Base-by-base conservation (phyloP, 2,113 vertebrate genomes). In the Catagonus wagneri region DNA sequence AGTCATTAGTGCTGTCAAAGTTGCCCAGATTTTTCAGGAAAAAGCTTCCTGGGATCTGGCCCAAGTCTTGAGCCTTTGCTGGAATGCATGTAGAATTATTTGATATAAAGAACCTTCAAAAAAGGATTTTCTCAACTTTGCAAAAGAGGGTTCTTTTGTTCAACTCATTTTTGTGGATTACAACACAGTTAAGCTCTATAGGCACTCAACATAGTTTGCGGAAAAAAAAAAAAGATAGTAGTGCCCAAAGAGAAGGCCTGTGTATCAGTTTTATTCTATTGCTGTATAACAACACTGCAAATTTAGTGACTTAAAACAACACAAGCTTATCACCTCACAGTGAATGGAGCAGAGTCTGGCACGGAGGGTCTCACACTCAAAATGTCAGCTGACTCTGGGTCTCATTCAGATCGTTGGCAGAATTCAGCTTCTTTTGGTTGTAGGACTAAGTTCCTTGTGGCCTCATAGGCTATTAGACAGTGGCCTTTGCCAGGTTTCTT, bases 151-250 rank as follows among this genome's bases (percentile, higher is more conserved):
- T 69, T 89, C 52, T 36, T 36, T 52, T 50, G 14, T 17, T 23
- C 2, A 9, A 34, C 9, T 61, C 29, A 60, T 60, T 90, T 90
- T 34, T 83, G 71, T 90, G 23, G 23, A 16, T 83, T 29, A 36
- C 25, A 22, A 36, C 2, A 19, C 2, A 50, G 13, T 6, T 75
- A 76, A 50, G 10, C 50, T 89, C 68, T 19, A 0, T 1, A 50
- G 34, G n/a, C 11, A 34, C 19, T 29, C 14, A 17, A 75, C 80
- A 72, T 2, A 6, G 25, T 32, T n/a, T 8, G 23, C 29, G 54
- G 14, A 16, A 0, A 8, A 2, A 16, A 0, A 8, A 2, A 8
- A 60, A 34, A 74, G 85, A 50, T 12, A 65, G 1, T 29, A 19
- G 12, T 50, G 34, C 9, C 32, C 4, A 8, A 3, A 56, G 34